Evolutionary conservation across 2,888 invertebrate species (phyloP).

Genomic region (Eristalis intricaria): DNA sequence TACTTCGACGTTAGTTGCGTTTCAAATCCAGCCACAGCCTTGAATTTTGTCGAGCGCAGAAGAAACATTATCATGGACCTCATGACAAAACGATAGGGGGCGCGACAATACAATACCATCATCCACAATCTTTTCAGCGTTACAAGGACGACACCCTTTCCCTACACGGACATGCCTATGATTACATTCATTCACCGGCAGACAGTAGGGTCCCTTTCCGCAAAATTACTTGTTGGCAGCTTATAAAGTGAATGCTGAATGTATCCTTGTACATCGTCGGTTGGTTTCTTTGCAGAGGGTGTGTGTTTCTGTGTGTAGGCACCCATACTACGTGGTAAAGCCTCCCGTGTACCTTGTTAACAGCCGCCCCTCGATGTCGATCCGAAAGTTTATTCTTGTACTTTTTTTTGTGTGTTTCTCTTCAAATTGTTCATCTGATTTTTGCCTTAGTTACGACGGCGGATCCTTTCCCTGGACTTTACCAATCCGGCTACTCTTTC

Average conservation of each 20-base stretch:
- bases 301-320: neutral
- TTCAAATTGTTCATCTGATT: slow-evolving; percentile 51
- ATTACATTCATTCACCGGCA: slow-evolving; percentile 60
- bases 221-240: slow-evolving; percentile 58
- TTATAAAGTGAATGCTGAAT: slow-evolving; percentile 54
- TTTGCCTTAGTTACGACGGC: slow-evolving; percentile 30
- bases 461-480: slow-evolving; percentile 46
- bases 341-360: slow-evolving; percentile 38
- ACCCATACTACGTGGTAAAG: neutral
- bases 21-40: slow-evolving; percentile 28
- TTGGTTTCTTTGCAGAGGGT: slow-evolving; percentile 29
- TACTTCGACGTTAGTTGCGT: neutral
- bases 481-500: slow-evolving; percentile 34
- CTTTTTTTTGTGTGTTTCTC: slow-evolving; percentile 39
- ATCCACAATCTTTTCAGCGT: neutral
- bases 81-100: slow-evolving; percentile 11
- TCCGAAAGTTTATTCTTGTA: slow-evolving; percentile 47
- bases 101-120: slow-evolving; percentile 2
- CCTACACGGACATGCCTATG: slow-evolving; percentile 39
- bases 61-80: slow-evolving; percentile 25
- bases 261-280: slow-evolving; percentile 6
- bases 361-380: slow-evolving; percentile 37
- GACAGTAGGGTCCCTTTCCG: slow-evolving; percentile 52
- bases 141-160: slow-evolving; percentile 48
- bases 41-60: slow-evolving; percentile 47